A percentile compares a stretch with the other conserved stretches of the same genome.
Conservation (phyloP, 2,113 vertebrate species). For the Penelope pileata region DNA sequence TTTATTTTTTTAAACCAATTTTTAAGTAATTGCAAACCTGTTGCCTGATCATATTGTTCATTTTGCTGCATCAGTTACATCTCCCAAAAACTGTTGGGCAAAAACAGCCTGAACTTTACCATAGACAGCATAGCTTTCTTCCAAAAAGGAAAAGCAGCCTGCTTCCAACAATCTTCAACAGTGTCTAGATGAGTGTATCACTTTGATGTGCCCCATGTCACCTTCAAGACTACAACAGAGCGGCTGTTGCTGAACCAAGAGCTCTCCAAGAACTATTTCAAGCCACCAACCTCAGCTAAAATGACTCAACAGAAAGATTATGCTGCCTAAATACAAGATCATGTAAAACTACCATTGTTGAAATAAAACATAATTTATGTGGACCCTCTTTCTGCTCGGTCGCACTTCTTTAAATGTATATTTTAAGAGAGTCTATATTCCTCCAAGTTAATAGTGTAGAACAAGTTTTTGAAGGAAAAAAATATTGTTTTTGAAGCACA, state of each 20-base stretch:
- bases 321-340: background rate
- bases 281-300: background rate
- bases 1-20: background rate
- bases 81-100: background rate
- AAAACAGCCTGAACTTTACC: background rate
- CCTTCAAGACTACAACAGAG: background rate
- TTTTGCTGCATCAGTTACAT: background rate
- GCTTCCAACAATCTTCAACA: background rate
- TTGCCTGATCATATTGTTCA: background rate
- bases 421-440: background rate
- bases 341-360: background rate
- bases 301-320: background rate
- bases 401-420: background rate
- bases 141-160: background rate
- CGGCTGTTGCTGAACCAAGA: background rate
- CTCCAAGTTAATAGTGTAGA: background rate
- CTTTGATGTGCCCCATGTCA: background rate
- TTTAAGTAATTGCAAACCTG: background rate
- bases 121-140: background rate
- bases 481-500: background rate
- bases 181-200: background rate
- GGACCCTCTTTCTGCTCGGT: background rate
- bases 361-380: background rate
- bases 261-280: background rate
- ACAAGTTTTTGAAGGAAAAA: background rate